Evolutionary conservation across 2,888 invertebrate species (phyloP).

Genomic region (Lycophotia porphyrea): DNA sequence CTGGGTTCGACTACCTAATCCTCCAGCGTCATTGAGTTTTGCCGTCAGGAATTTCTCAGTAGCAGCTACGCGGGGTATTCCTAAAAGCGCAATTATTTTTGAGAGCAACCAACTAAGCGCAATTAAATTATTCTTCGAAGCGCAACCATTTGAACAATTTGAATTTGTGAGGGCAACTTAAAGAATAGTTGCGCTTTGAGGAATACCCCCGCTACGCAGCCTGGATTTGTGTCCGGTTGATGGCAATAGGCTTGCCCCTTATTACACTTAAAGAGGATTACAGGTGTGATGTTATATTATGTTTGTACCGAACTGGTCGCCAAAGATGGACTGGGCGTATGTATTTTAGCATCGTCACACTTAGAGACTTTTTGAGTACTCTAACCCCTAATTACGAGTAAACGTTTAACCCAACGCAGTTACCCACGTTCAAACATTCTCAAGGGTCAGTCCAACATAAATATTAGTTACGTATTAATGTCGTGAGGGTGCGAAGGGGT

Average conservation of each 20-base stretch:
- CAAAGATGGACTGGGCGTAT: not conserved
- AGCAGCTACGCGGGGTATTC: too few species aligned
- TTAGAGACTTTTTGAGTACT: not conserved
- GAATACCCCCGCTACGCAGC: too few species aligned
- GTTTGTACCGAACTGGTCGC: not conserved
- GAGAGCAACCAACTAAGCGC: too few species aligned
- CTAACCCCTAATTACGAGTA: not conserved
- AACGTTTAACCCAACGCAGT: conserved; percentile 2
- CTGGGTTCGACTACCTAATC: not conserved
- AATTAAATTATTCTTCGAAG: too few species aligned
- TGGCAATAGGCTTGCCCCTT: too few species aligned
- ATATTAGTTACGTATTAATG: conserved; percentile 51
- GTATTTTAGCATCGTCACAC: not conserved
- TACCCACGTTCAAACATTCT: not conserved
- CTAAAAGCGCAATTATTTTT: too few species aligned
- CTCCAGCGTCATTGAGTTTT: not conserved
- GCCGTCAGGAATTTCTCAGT: not conserved
- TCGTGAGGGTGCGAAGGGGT: conserved; percentile 18
- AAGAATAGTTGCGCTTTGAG: too few species aligned
- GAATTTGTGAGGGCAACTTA: too few species aligned
- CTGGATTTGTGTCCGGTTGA: too few species aligned
- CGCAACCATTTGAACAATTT: too few species aligned
- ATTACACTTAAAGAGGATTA: too few species aligned
- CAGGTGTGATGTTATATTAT: too few species aligned
- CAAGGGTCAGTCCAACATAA: conserved; percentile 32